Evolutionary conservation across 1,140 invertebrate species (phyloP), one percentile per base, ranked within the genome.

Genomic region (Drosophila sulfurigaster): DNA sequence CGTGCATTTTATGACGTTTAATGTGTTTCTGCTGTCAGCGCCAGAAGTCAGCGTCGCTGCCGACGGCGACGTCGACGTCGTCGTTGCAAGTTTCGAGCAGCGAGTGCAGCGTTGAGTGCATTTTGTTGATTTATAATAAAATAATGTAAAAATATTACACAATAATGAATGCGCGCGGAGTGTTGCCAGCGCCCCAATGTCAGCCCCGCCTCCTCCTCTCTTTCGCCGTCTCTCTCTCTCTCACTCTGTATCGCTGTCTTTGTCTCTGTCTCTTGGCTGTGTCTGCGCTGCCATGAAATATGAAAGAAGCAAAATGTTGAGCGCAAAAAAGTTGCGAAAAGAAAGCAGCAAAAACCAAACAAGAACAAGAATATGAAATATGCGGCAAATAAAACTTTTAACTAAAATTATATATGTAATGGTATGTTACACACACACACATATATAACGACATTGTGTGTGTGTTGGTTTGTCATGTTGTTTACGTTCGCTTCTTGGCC

Each of bases 91-190:
- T 72, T 87, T 78, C 68, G 66, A 68, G 64, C 75, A 60, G 75
- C 64, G 52, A 10, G 28, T 38, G 35, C 28, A 59, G 76, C 78
- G 78, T 72, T 79, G 86, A 90, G 86, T 90, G 86, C 86, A 90
- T 90, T 90, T 90, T 86, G 87, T 91, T 90, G 86, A 90, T 90
- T 90, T 90, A 90, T 90, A 90, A 90, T 90, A 90, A 90, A 90
- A 90, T 90, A 90, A 90, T 90, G 81, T 90, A 91, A 90, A 90
- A 90, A 90, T 90, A 90, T 90, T 90, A 90, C 87, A 91, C 87
- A 91, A 90, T 90, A 90, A 90, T 90, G 86, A 90, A 89, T 89
- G 86, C 85, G 72, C 78, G 71, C 66, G 66, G 62, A 67, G 59
- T 58, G 73, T 57, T 46, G 43, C 35, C 30, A 54, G 65, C 58